A percentile compares a stretch with the other conserved stretches of the same genome.
phyloP scores from a whole-genome alignment of 2,113 vertebrate genomes.

The Myotis yumanensis region DNA sequence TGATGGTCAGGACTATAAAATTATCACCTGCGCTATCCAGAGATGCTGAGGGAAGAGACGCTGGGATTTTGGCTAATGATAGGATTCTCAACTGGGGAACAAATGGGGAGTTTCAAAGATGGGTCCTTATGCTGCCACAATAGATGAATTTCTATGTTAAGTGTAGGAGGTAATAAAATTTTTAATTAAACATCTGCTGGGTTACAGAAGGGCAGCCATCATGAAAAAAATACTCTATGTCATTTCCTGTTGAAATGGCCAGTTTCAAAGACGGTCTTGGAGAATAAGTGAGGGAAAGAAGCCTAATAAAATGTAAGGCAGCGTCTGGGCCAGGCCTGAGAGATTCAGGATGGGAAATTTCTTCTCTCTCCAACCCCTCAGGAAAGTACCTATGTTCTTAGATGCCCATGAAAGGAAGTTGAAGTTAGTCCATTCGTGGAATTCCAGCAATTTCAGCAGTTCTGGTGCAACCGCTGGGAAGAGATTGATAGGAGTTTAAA shows the following conservation, averaged over 20 bases:
- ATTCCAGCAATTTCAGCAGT: neutral
- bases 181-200: constrained; percentile 40
- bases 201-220: neutral
- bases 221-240: constrained; percentile 52
- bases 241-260: constrained; percentile 42
- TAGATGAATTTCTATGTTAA: neutral
- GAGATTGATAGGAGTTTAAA: neutral
- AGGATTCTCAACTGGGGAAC: accelerated
- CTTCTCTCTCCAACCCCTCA: neutral
- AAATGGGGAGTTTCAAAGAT: neutral
- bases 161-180: neutral
- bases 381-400: neutral
- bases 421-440: neutral
- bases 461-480: neutral
- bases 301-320: neutral
- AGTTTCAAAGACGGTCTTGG: neutral
- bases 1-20: neutral
- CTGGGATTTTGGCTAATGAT: accelerated
- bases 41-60: neutral
- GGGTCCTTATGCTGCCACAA: neutral
- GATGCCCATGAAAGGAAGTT: neutral
- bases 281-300: neutral
- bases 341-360: neutral
- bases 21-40: accelerated
- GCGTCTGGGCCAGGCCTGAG: neutral